Conservation (phyloP, 2,888 invertebrate genomes). For the Odiellus spinosus region DNA sequence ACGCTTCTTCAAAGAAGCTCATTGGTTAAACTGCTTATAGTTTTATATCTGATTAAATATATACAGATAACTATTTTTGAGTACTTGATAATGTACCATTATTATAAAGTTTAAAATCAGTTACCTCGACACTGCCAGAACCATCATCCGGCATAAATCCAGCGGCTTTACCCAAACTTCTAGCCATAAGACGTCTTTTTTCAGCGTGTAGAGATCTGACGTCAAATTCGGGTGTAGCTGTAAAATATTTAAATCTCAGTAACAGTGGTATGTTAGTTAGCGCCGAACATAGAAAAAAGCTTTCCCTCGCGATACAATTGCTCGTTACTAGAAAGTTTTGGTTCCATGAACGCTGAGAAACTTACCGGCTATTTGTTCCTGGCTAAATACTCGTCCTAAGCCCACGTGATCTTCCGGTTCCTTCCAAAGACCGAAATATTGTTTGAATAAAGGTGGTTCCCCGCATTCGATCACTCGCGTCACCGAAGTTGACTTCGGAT, state of each 20-base stretch:
- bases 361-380: constrained; percentile 26
- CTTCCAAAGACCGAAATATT: constrained; percentile 68
- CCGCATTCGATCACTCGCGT: constrained; percentile 58
- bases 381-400: constrained; percentile 26
- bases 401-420: constrained; percentile 36
- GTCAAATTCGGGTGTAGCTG: constrained; percentile 24
- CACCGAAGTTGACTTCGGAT: constrained; percentile 31
- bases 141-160: constrained; percentile 62
- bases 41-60: too few relatives aligned
- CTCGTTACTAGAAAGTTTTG: background rate
- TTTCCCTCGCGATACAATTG: background rate
- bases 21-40: too few relatives aligned
- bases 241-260: constrained; percentile 9
- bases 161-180: constrained; percentile 42
- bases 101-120: too few relatives aligned
- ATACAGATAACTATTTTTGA: too few relatives aligned
- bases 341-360: background rate
- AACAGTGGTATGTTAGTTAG: background rate
- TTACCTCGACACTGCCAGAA: constrained; percentile 37
- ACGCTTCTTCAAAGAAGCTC: too few relatives aligned
- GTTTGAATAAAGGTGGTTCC: constrained; percentile 72
- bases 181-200: constrained; percentile 28
- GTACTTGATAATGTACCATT: too few relatives aligned
- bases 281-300: background rate
- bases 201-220: constrained; percentile 25